Base-by-base conservation (phyloP, 2,797 vertebrate species). In the Anableps anableps region DNA sequence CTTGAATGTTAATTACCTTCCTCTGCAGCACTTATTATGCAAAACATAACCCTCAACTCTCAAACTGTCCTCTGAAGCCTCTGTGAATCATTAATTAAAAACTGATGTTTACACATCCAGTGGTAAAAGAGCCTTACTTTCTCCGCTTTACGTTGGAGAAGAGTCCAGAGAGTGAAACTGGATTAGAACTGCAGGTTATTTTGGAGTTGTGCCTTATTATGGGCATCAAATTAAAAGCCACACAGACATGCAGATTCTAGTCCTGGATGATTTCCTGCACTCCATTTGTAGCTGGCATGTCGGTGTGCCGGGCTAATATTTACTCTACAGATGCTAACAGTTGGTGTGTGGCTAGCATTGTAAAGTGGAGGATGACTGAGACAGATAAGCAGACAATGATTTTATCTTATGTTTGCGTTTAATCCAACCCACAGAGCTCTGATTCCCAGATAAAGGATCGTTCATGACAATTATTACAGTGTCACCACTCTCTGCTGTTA, bases 11-110 rank as follows among this genome's bases (percentile, higher is more conserved):
- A 89, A 90, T 85, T 85, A 26, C 60, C 80, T 78, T 75, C 60
- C 62, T 82, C 50, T 85, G 81, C 77, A 87, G 74, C 85, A n/a
- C n/a, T n/a, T 85, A 85, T 81, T 80, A 91, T 91, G 88, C 84
- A 89, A 93, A 92, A 82, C 79, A 80, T 13, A 62, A 41, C 64
- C 64, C 62, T 79, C 53, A 43, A 71, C 77, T 55, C 76, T 78
- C 75, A 64, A 79, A 55, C 34, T 1, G 0, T 80, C 73, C 75
- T 83, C 76, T 70, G 38, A 71, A 80, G 75, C 17, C 68, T 76
- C 55, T 8, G 29, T 82, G 76, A 86, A 89, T 90, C 70, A 66
- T 84, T 92, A 86, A 93, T 89, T 89, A 86, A 82, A 88, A 86
- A 79, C 81, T 29, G 76, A 23, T 4, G 23, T 77, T 75, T 77